Base-by-base conservation (phyloP, 2,888 invertebrate species). In the Sylvicola cinctus region DNA sequence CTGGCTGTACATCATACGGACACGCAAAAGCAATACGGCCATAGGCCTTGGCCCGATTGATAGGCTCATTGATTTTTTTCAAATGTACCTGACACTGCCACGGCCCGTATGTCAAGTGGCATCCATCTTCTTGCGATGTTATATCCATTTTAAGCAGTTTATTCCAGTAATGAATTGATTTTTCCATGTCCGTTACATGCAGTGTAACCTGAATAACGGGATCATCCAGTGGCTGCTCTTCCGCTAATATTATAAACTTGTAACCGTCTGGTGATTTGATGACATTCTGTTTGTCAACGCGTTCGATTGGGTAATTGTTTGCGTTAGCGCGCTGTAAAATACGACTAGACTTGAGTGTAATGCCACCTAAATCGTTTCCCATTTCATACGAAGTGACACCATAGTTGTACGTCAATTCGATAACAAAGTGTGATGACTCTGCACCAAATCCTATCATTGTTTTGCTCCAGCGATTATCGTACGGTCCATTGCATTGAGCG, bases 391-490 rank as follows among this genome's bases (percentile, higher is more conserved):
- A 63, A 41, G 76, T 75, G 15, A 96, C 71, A 15, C 88, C 88
- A 53, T 98, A 98, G 55, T 98, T 98, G 56, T 96, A 98, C 10
- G 96, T 96, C 30, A 98, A 64, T 53, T 98, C 96, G 15, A 95
- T 67, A 2, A 90, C 96, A 62, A 96, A 98, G 58, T 96, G 84
- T 34, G 70, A 67, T 46, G 88, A 81, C 60, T 98, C 98, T 1
- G 84, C 75, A 0, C 96, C 96, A 58, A 93, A 98, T 2, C 96
- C 98, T 31, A 96, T 70, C 96, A 98, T 98, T 0, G 96, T 95
- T 62, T 98, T 98, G 52, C 93, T 93, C 98, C 98, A 98, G 44
- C 85, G 76, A 47, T 90, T 91, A 46, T 84, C 87, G 49, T 95
- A 96, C 1, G 93, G 93, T n/a, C 95, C 96, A 68, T 96, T 96